These are phyloP conservation scores for Coenobita brevimanus DNA, from an alignment of 1,140 invertebrate species.

Conservation along the genomic window DNA sequence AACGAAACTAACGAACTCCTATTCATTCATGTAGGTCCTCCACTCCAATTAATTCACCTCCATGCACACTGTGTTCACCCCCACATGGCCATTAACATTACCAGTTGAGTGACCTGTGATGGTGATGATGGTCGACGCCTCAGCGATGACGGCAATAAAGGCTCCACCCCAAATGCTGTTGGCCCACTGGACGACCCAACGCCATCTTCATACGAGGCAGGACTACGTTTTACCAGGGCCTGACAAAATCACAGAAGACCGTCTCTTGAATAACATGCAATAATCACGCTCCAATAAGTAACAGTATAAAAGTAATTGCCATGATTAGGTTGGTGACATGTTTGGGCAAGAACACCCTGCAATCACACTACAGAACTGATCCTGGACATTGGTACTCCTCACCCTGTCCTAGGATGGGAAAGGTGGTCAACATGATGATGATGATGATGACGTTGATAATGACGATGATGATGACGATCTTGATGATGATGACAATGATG, in stretches of 20 bases:
- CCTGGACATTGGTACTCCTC: too few relatives aligned
- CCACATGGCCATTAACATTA: not conserved
- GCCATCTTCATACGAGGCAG: conserved; percentile 74
- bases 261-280: not conserved
- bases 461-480: too few relatives aligned
- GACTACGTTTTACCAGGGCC: conserved; percentile 84
- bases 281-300: too few relatives aligned
- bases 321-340: not conserved
- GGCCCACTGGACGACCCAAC: conserved; percentile 58
- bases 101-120: conserved; percentile 52
- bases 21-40: too few relatives aligned
- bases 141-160: conserved; percentile 77
- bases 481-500: too few relatives aligned
- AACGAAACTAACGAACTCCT: too few relatives aligned
- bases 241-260: conserved; percentile 64
- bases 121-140: conserved; percentile 83
- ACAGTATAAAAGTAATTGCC: not conserved
- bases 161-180: conserved; percentile 74
- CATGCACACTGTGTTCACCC: too few relatives aligned
- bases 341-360: not conserved
- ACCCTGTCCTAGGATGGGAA: too few relatives aligned
- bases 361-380: not conserved
- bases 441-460: too few relatives aligned
- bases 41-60: not conserved
- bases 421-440: too few relatives aligned